phyloP scores from a whole-genome alignment of 2,113 vertebrate genomes.

The Romanogobio albipinnatus region DNA sequence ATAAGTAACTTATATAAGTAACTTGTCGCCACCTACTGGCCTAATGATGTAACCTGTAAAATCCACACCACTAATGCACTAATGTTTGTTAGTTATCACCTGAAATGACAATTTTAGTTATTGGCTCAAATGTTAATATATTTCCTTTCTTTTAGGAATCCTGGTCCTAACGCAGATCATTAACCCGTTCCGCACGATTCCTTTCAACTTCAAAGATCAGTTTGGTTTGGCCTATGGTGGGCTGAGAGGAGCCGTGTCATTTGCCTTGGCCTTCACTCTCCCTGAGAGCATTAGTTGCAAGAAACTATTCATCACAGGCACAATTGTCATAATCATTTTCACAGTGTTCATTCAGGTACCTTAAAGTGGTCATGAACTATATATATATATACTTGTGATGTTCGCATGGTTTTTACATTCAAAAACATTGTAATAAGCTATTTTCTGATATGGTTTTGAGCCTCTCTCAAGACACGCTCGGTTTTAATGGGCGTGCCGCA shows the following conservation, averaged over 20 bases:
- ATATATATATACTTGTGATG: too few species aligned
- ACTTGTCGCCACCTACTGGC: background rate
- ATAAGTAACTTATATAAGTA: too few species aligned
- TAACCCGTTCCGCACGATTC: constrained; percentile 94
- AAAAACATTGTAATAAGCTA: too few species aligned
- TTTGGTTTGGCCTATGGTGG: constrained; percentile 96
- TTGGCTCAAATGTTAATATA: background rate
- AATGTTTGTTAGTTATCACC: too few species aligned
- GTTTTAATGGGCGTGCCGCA: too few species aligned
- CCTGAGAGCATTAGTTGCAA: constrained; percentile 85
- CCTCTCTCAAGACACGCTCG: too few species aligned
- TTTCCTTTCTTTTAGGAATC: constrained; percentile 77
- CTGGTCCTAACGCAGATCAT: constrained; percentile 93
- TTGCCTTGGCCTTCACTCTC: constrained; percentile 92
- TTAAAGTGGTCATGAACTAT: too few species aligned
- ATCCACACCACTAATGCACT: background rate
- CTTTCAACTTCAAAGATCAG: constrained; percentile 93
- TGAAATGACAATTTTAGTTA: background rate
- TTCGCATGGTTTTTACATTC: too few species aligned
- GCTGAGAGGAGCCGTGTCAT: constrained; percentile 93
- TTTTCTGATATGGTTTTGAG: too few species aligned
- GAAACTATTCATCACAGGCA: constrained; percentile 90
- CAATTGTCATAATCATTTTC: constrained; percentile 93
- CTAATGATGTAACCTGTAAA: background rate
- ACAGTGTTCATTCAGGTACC: constrained; percentile 94